Evolutionary conservation across 2,113 vertebrate genomes (phyloP).

Genomic region (Cynopterus brachyotis): DNA sequence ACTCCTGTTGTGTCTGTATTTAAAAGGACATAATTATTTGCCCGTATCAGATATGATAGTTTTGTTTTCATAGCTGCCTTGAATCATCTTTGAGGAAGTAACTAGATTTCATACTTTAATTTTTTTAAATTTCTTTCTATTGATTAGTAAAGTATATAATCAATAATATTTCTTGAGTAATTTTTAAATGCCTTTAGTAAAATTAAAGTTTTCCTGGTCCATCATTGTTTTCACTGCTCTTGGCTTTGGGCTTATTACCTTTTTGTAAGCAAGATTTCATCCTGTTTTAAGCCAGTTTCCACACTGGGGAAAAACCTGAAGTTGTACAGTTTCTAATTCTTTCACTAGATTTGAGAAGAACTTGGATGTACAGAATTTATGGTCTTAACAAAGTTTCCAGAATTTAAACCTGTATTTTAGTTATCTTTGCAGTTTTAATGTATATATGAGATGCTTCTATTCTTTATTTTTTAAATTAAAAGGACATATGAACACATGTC

Average conservation of each 20-base stretch:
- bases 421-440: background rate
- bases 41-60: background rate
- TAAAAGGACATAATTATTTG: background rate
- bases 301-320: background rate
- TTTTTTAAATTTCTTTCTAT: background rate
- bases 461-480: background rate
- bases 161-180: background rate
- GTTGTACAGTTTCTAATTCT: background rate
- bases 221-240: background rate
- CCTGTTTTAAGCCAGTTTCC: background rate
- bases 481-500: background rate
- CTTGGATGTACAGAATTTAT: background rate
- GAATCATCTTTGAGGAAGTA: conserved; percentile 22
- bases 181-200: conserved; percentile 10
- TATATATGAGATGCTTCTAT: background rate
- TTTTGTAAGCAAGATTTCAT: background rate
- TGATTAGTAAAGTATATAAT: background rate
- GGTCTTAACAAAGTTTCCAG: background rate
- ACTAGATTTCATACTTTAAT: background rate
- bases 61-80: conserved; percentile 17
- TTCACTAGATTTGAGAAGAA: background rate
- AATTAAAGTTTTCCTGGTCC: background rate
- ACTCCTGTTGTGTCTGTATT: background rate
- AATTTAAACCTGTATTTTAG: background rate
- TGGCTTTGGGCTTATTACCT: background rate